These are phyloP conservation scores for Paedocypris sp. DNA, from an alignment of 2,113 vertebrate species.

Conservation along the genomic window DNA sequence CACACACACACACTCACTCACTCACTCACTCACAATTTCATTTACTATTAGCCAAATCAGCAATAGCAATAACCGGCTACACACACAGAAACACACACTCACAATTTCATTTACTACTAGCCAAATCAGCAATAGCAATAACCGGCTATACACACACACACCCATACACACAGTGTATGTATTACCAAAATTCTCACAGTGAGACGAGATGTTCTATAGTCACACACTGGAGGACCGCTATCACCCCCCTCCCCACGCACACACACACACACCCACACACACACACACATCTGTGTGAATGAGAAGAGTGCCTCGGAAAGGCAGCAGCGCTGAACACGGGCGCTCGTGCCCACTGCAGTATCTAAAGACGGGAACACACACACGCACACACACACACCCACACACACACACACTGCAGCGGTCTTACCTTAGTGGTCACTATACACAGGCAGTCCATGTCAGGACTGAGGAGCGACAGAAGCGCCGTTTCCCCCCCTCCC, in stretches of 20 bases:
- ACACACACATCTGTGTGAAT: not conserved
- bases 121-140: not conserved
- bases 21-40: too few relatives aligned
- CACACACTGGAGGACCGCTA: not conserved
- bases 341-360: not conserved
- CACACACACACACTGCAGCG: not conserved
- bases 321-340: not conserved
- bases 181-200: not conserved
- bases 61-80: not conserved
- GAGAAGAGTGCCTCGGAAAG: not conserved
- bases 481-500: not conserved
- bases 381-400: not conserved
- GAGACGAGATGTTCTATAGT: not conserved
- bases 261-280: slow-evolving; percentile 15
- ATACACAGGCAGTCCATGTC: slow-evolving; percentile 13
- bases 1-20: not conserved
- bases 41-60: too few relatives aligned
- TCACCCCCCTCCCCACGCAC: slow-evolving; percentile 2
- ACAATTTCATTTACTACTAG: too few relatives aligned
- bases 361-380: slow-evolving; percentile 1
- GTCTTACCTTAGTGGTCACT: slow-evolving; percentile 18
- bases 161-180: not conserved
- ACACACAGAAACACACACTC: not conserved
- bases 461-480: not conserved
- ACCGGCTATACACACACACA: not conserved